Evolutionary conservation across 2,797 vertebrate genomes (phyloP).

Genomic region (Mormyrops attenuatus): DNA sequence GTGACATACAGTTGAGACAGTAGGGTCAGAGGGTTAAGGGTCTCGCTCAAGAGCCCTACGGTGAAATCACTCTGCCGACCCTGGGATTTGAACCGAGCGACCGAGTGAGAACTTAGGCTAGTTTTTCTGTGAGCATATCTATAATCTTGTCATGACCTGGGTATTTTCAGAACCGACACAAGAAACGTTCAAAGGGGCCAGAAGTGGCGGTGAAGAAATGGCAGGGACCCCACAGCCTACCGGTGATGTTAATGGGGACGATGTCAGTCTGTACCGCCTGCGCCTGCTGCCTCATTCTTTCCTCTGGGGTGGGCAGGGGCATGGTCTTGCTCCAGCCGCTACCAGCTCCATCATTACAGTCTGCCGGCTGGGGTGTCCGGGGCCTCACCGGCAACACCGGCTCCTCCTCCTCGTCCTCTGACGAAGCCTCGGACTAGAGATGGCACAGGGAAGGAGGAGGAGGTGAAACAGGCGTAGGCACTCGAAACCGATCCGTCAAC

Average conservation of each 20-base stretch:
- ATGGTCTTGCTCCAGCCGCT: constrained; percentile 67
- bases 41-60: neutral
- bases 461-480: neutral
- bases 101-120: neutral
- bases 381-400: constrained; percentile 69
- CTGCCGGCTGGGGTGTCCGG: constrained; percentile 60
- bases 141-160: neutral
- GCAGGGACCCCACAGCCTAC: constrained; percentile 55
- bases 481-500: neutral
- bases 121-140: neutral
- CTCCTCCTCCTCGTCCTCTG: constrained; percentile 58
- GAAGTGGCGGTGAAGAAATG: neutral
- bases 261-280: constrained; percentile 84
- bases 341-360: constrained; percentile 39
- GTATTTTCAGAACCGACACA: neutral
- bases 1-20: neutral
- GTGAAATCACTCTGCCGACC: neutral
- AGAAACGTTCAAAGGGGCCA: neutral
- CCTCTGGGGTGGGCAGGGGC: constrained; percentile 76
- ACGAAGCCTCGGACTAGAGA: constrained; percentile 59
- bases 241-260: constrained; percentile 83
- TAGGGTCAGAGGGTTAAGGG: neutral
- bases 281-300: constrained; percentile 89
- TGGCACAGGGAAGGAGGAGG: neutral
- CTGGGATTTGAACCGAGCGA: neutral